Percentiles rank a stretch among this genome's conserved stretches.
Conservation (phyloP, 2,113 vertebrate species). For the Aythya baeri region DNA sequence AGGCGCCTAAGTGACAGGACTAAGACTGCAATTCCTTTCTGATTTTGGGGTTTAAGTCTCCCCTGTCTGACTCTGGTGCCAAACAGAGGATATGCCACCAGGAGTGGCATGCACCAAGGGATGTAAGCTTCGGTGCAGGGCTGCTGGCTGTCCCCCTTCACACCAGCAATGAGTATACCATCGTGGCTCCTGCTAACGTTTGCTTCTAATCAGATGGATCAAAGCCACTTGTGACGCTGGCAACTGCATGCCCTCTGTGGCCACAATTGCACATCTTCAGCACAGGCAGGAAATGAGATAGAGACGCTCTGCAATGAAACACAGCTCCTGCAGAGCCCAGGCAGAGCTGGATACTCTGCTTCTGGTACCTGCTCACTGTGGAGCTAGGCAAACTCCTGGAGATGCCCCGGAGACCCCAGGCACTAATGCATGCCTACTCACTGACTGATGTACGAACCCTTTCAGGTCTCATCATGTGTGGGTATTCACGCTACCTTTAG, state of each 20-base stretch:
- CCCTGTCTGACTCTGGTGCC: neutral
- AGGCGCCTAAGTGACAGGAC: neutral
- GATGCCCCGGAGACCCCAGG: neutral
- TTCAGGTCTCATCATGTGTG: neutral
- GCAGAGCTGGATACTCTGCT: fast-evolving
- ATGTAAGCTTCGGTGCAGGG: neutral
- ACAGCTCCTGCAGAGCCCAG: neutral
- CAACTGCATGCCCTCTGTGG: neutral
- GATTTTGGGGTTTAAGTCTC: neutral
- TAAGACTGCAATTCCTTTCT: neutral
- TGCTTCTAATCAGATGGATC: neutral
- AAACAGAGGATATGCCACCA: neutral
- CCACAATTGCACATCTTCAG: neutral
- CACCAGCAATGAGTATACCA: neutral
- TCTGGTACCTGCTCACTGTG: neutral
- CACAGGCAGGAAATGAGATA: neutral
- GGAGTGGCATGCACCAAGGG: neutral
- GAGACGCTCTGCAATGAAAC: neutral
- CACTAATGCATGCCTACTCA: neutral
- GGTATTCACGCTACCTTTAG: neutral
- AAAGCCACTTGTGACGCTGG: neutral
- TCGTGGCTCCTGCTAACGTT: neutral
- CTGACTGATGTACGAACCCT: neutral
- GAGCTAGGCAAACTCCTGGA: neutral
- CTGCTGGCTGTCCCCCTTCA: neutral